Conservation (phyloP, 2,113 vertebrate genomes). For the Mobula hypostoma region DNA sequence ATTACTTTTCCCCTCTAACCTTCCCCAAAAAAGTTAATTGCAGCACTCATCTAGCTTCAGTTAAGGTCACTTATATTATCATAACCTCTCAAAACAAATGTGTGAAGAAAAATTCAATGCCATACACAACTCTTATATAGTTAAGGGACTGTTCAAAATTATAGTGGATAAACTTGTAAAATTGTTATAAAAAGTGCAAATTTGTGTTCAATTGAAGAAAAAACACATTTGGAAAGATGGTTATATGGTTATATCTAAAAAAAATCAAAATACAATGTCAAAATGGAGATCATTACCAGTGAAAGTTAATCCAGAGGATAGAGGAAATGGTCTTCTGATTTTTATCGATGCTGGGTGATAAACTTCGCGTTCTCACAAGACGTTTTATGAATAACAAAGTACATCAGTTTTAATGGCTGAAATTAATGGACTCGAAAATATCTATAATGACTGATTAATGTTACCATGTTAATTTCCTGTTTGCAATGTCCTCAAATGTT, state of each 20-base stretch:
- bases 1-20: too few relatives aligned
- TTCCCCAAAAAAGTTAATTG: background rate
- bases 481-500: background rate
- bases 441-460: too few relatives aligned
- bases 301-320: constrained; percentile 39
- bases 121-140: background rate
- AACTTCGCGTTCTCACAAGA: background rate
- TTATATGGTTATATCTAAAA: background rate
- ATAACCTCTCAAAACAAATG: background rate
- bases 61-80: background rate
- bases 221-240: background rate
- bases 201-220: background rate
- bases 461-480: background rate
- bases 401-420: background rate
- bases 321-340: background rate
- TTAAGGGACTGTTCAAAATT: background rate
- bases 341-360: background rate
- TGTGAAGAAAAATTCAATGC: background rate
- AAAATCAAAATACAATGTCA: background rate
- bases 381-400: background rate
- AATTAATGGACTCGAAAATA: background rate
- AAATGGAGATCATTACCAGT: constrained; percentile 41
- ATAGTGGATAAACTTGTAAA: background rate
- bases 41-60: background rate
- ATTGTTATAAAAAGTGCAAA: background rate